Evolutionary conservation across 2,113 vertebrate genomes (phyloP).

Genomic region (Clupea harengus): DNA sequence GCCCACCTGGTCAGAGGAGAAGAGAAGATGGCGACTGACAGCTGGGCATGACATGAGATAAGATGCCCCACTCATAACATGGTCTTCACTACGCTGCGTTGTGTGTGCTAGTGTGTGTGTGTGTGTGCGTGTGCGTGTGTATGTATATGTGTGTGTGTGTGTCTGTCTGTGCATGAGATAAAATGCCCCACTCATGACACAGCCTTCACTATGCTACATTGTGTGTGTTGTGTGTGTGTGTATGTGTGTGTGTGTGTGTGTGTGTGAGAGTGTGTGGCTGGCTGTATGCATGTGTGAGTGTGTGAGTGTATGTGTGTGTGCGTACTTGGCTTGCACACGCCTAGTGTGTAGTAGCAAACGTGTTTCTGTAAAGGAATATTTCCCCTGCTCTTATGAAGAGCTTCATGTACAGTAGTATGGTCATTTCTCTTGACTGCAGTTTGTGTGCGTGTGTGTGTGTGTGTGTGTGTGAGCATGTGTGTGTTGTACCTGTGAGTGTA

Average conservation of each 20-base stretch:
- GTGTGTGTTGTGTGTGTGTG: no score
- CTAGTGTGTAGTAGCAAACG: neutral
- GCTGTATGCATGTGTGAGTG: neutral
- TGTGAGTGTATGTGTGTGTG: neutral
- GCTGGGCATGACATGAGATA: no score
- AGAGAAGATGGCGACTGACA: no score
- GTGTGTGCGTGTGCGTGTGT: neutral
- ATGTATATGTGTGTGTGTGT: no score
- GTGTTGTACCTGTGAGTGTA: neutral
- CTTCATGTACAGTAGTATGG: neutral
- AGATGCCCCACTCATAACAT: no score
- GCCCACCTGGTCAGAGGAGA: neutral
- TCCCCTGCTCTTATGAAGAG: conserved; percentile 5
- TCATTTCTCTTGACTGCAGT: conserved; percentile 8
- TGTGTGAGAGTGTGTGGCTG: neutral
- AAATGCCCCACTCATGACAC: no score
- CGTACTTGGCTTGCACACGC: neutral
- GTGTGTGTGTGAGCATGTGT: neutral
- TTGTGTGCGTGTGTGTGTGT: neutral
- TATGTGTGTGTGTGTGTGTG: no score
- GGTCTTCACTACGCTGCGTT: neutral
- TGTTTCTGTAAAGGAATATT: conserved; percentile 16
- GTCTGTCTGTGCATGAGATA: no score
- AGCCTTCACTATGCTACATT: neutral
- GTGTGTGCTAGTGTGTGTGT: neutral